Percentiles rank a stretch among this genome's conserved stretches.
Conservation (phyloP, 1,140 invertebrate species). For the Heterodera carotae region DNA sequence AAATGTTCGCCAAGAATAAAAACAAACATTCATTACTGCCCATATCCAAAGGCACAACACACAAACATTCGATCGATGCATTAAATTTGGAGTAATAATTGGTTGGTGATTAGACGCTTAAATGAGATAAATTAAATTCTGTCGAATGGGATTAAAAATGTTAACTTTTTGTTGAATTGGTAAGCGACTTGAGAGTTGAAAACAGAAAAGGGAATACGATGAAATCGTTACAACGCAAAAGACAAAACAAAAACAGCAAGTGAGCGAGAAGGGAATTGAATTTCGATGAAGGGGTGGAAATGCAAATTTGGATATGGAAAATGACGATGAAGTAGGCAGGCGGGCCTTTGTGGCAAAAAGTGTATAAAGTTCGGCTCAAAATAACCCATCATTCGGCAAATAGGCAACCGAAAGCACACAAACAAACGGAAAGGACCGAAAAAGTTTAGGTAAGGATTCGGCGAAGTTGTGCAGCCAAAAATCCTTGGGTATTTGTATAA, state of each 20-base stretch:
- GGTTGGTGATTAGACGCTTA: too few relatives aligned
- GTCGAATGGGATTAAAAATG: too few relatives aligned
- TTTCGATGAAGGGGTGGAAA: not conserved
- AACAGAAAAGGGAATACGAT: not conserved
- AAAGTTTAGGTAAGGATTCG: not conserved
- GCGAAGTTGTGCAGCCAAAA: too few relatives aligned
- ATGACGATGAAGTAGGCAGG: conserved; percentile 1
- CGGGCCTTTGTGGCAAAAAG: conserved; percentile 2
- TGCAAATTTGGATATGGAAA: not conserved
- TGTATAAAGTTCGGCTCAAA: not conserved
- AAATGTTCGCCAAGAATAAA: too few relatives aligned
- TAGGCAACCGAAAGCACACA: not conserved
- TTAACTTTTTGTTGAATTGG: too few relatives aligned
- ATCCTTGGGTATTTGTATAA: too few relatives aligned
- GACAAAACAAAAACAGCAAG: not conserved
- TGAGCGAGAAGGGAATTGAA: not conserved
- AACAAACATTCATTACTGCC: too few relatives aligned
- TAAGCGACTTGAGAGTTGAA: not conserved
- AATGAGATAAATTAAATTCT: too few relatives aligned
- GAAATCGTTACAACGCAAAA: not conserved
- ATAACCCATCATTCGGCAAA: not conserved
- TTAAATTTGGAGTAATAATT: too few relatives aligned
- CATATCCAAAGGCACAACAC: too few relatives aligned
- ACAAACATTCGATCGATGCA: too few relatives aligned
- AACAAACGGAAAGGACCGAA: not conserved